These are phyloP conservation scores for Ptilorrhoa leucosticta DNA, from an alignment of 2,113 vertebrate genomes.

Conservation along the genomic window DNA sequence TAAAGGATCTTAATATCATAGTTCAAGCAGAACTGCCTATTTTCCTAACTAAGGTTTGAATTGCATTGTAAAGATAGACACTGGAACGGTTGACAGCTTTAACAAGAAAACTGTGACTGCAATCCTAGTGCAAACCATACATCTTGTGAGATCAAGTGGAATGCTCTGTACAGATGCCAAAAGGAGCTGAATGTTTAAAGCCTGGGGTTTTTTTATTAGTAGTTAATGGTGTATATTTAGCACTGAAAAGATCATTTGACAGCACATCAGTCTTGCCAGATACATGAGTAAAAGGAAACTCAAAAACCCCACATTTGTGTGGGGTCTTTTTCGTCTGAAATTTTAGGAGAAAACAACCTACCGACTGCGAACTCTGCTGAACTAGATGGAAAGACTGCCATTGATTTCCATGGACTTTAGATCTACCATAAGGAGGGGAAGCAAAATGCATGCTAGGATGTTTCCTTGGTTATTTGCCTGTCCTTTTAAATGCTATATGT, in stretches of 20 bases:
- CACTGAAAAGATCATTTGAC: conserved; percentile 53
- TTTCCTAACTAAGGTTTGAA: conserved; percentile 42
- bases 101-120: conserved; percentile 59
- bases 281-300: conserved; percentile 23
- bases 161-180: conserved; percentile 60
- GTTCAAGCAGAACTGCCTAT: conserved; percentile 40
- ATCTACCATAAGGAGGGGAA: conserved; percentile 35
- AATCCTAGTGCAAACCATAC: conserved; percentile 54
- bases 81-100: conserved; percentile 45
- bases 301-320: background rate
- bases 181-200: conserved; percentile 47
- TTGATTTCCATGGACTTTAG: conserved; percentile 43
- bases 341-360: conserved; percentile 34
- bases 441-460: conserved; percentile 46
- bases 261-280: conserved; percentile 44
- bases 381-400: conserved; percentile 16
- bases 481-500: conserved; percentile 66
- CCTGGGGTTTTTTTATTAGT: conserved; percentile 42
- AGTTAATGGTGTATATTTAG: conserved; percentile 60
- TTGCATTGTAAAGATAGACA: conserved; percentile 59
- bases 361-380: background rate
- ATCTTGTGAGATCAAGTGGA: conserved; percentile 60
- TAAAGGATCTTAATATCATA: background rate
- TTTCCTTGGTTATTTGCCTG: conserved; percentile 67
- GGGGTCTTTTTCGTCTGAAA: conserved; percentile 7